Base-by-base conservation (phyloP, 1,140 invertebrate genomes). In the Pachyrhynchus sulphureomaculatus region DNA sequence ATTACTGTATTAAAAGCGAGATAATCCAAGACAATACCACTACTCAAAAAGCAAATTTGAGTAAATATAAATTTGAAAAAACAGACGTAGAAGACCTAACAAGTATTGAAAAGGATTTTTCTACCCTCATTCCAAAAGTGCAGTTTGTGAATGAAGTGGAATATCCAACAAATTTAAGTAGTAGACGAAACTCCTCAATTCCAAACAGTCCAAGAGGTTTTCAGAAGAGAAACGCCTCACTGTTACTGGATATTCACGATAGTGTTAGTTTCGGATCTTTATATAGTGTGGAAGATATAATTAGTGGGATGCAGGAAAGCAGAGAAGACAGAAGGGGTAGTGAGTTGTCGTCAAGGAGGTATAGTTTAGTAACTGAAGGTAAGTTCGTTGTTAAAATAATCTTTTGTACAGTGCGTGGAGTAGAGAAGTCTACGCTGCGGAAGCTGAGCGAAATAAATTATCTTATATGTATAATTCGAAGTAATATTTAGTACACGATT, bases 11-110 rank as follows among this genome's bases (percentile, higher is more conserved):
- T n/a, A 26, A 36, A 15, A 21, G 24, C 1, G 32, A 32, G 1
- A 36, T 8, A n/a, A 33, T 21, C 41, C 5, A 32, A 8, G 26
- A 18, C 4, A 2, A 13, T 17, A 33, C 12, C 8, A 10, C 44
- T 23, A 8, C 32, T 2, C 6, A 13, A 24, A 24, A 13, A 13
- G 24, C 26, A 4, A 26, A 48, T 15, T 13, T 58, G 1, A 58
- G 15, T 17, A 53, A 41, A 26, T 58, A 58, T 18, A 26, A 47
- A 2, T 66, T 58, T 32, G 21, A 58, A 21, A 57, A 26, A 36
- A 15, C 37, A n/a, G 65, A 67, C 48, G 61, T 67, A 8, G 65
- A 61, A 34, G 61, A 67, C 34, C 21, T 64, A 10, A 64, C 61
- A 9, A 64, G 36, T 34, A 56, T 57, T 4, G 39, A 63, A 32